Evolutionary conservation across 2,113 vertebrate genomes (phyloP).

Genomic region (Gracilinanus agilis): DNA sequence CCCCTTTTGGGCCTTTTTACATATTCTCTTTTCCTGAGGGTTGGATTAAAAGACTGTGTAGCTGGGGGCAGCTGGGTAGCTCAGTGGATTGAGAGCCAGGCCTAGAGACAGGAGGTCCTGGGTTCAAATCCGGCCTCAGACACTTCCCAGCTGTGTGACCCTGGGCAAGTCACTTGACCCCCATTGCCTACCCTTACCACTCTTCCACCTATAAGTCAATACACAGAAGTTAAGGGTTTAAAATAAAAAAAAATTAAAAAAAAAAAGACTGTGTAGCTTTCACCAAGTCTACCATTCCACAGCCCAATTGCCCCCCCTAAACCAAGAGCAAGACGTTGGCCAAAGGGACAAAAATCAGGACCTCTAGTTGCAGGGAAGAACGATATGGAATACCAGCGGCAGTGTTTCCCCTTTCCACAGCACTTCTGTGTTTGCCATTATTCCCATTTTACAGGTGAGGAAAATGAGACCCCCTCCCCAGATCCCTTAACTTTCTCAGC

Average conservation of each 20-base stretch:
- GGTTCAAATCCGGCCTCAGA: no score
- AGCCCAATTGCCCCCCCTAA: slow-evolving; percentile 44
- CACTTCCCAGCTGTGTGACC: no score
- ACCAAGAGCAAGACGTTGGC: not conserved
- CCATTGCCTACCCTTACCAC: no score
- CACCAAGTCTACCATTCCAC: slow-evolving; percentile 13
- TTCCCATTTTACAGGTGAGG: not conserved
- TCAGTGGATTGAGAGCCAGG: no score
- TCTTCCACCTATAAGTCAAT: no score
- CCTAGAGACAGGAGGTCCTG: no score
- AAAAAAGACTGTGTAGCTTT: no score
- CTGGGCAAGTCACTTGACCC: no score
- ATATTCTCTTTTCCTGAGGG: slow-evolving; percentile 35
- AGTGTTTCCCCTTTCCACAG: not conserved
- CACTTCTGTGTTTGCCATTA: not conserved
- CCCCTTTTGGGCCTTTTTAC: slow-evolving; percentile 29
- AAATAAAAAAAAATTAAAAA: no score
- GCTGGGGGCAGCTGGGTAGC: no score
- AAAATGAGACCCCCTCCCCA: not conserved
- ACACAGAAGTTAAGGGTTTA: no score
- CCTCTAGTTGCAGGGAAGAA: not conserved
- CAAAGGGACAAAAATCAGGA: not conserved
- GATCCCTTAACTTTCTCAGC: not conserved
- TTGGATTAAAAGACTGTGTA: slow-evolving; percentile 17
- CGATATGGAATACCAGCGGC: not conserved